These are phyloP conservation scores for Drosophila tristis DNA, from an alignment of 1,140 invertebrate species.

Conservation along the genomic window DNA sequence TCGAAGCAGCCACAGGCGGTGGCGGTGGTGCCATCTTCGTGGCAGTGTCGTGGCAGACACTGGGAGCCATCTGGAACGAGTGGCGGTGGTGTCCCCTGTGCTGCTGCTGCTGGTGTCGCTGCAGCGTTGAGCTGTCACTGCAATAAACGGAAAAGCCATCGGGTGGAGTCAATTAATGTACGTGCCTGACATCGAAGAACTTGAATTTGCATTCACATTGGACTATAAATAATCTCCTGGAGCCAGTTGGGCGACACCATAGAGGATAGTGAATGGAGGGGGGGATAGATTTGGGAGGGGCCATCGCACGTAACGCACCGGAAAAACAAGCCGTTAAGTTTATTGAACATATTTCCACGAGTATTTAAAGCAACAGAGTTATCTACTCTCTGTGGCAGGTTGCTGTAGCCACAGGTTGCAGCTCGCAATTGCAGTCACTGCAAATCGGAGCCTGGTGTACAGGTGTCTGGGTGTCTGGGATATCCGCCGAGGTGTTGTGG, in stretches of 20 bases:
- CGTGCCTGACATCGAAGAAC: slow-evolving; percentile 61
- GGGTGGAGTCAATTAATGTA: slow-evolving; percentile 63
- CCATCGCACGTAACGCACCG: slow-evolving; percentile 67
- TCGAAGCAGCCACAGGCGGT: background rate
- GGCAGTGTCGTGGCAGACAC: slow-evolving; percentile 69
- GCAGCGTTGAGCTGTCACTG: slow-evolving; percentile 72
- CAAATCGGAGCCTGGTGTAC: slow-evolving; percentile 12
- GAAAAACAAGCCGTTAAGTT: slow-evolving; percentile 78
- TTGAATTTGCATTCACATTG: slow-evolving; percentile 53
- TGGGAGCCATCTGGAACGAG: slow-evolving; percentile 72
- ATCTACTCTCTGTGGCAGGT: slow-evolving; percentile 16
- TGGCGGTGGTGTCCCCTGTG: slow-evolving; percentile 15
- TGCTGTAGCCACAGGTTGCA: background rate
- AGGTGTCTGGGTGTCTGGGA: slow-evolving; percentile 17
- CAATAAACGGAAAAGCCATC: slow-evolving; percentile 41
- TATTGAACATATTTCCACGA: slow-evolving; percentile 65
- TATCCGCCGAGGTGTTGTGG: slow-evolving; percentile 37
- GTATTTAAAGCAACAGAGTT: slow-evolving; percentile 22
- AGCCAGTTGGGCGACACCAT: too few relatives aligned
- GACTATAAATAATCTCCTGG: slow-evolving; percentile 22
- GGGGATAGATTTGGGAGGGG: slow-evolving; percentile 20
- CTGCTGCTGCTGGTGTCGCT: slow-evolving; percentile 48
- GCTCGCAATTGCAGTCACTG: background rate
- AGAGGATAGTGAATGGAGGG: background rate
- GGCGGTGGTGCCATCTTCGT: slow-evolving; percentile 35